A percentile compares a stretch with the other conserved stretches of the same genome.
These are phyloP conservation scores for Ranitomeya imitator DNA, from an alignment of 2,113 vertebrate species.

Conservation along the genomic window DNA sequence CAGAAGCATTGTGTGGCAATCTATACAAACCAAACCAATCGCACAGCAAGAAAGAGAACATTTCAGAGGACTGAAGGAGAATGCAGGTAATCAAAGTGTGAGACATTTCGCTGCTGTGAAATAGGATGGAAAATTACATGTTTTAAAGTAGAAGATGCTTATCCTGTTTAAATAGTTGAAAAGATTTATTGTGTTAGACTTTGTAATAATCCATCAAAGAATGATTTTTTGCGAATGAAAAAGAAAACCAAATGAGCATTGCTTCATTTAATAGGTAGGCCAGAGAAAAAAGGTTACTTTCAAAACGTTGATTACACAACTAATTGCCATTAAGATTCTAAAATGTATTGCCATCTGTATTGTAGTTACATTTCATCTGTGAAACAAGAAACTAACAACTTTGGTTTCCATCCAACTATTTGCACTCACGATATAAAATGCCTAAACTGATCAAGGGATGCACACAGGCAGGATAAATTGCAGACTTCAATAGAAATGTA, in stretches of 20 bases:
- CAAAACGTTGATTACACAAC: not conserved
- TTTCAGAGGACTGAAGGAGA: conserved; percentile 20
- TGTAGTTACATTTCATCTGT: not conserved
- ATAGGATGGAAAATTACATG: conserved; percentile 24
- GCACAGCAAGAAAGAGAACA: conserved; percentile 35
- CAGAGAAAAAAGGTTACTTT: not conserved
- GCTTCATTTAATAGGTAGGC: not conserved
- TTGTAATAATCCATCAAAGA: not conserved
- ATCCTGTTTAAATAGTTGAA: not conserved
- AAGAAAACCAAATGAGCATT: not conserved
- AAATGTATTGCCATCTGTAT: not conserved
- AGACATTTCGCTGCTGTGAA: conserved; percentile 18
- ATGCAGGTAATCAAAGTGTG: conserved; percentile 36
- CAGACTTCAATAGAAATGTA: not conserved
- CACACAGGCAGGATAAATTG: not conserved
- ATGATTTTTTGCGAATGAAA: not conserved
- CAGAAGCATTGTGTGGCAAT: conserved; percentile 43
- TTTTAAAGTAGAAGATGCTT: conserved; percentile 17
- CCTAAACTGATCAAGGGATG: not conserved
- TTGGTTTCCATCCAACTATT: not conserved
- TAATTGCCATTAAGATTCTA: not conserved
- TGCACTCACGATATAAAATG: not conserved
- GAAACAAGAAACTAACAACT: not conserved
- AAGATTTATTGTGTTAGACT: not conserved
- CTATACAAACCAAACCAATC: conserved; percentile 47